phyloP scores from a whole-genome alignment of 2,797 vertebrate species.

The Hoplostethus mediterraneus region DNA sequence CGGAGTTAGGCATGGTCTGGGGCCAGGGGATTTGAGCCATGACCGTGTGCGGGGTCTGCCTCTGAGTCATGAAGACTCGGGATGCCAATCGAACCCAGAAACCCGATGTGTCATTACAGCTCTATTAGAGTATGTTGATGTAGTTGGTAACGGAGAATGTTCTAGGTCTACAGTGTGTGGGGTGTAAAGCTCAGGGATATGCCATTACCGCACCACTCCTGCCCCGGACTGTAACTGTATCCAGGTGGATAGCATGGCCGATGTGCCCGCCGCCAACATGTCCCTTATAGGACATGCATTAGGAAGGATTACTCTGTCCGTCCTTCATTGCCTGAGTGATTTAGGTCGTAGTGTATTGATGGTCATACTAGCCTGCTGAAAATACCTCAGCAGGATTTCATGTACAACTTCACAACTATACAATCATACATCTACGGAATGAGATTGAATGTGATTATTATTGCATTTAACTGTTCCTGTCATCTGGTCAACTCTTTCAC shows the following conservation, averaged over 20 bases:
- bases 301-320: background rate
- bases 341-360: too few species aligned
- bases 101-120: conserved; percentile 60
- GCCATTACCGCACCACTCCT: conserved; percentile 15
- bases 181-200: conserved; percentile 18
- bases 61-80: conserved; percentile 66
- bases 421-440: too few species aligned
- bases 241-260: conserved; percentile 1
- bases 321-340: too few species aligned
- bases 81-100: conserved; percentile 65
- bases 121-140: conserved; percentile 38
- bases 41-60: conserved; percentile 47
- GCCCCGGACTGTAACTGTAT: conserved; percentile 10
- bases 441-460: too few species aligned
- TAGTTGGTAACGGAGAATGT: conserved; percentile 30
- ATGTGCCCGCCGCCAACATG: background rate
- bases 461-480: too few species aligned
- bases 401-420: too few species aligned
- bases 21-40: conserved; percentile 62
- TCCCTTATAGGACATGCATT: background rate
- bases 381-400: background rate
- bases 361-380: too few species aligned
- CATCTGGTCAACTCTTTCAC: too few species aligned
- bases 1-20: conserved; percentile 42
- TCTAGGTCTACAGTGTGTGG: conserved; percentile 6